A percentile compares a stretch with the other conserved stretches of the same genome.
Conservation (phyloP, 2,888 invertebrate species). For the Hermodice carunculata region DNA sequence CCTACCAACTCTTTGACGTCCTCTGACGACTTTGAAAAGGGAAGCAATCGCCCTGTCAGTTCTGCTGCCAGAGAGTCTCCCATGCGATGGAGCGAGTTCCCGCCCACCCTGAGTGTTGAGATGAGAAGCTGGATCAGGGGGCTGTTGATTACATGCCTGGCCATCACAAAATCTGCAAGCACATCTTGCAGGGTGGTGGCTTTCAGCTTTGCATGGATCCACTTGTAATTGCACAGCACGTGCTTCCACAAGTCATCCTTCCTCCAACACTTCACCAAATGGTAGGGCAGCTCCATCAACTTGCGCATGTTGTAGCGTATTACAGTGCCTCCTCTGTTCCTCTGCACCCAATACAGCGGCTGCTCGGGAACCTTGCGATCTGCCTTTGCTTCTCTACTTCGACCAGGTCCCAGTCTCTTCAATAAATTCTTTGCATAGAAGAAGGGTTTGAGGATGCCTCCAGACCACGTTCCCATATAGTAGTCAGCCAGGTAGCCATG, state of each 20-base stretch:
- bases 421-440: slow-evolving; percentile 42
- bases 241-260: slow-evolving; percentile 90
- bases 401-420: slow-evolving; percentile 33
- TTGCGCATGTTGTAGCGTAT: slow-evolving; percentile 52
- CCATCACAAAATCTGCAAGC: slow-evolving; percentile 82
- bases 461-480: slow-evolving; percentile 54
- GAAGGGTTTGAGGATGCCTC: slow-evolving; percentile 50
- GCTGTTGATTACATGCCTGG: slow-evolving; percentile 1
- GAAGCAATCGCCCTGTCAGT: slow-evolving; percentile 85
- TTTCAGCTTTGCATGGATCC: slow-evolving; percentile 93
- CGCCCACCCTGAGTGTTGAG: slow-evolving; percentile 38
- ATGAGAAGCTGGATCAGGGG: slow-evolving; percentile 28
- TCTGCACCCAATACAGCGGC: slow-evolving; percentile 39
- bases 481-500: slow-evolving; percentile 55
- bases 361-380: slow-evolving; percentile 53
- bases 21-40: background rate
- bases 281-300: slow-evolving; percentile 54
- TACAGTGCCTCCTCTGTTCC: slow-evolving; percentile 7
- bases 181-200: slow-evolving; percentile 96
- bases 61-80: slow-evolving; percentile 81
- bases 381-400: slow-evolving; percentile 38
- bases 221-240: slow-evolving; percentile 95
- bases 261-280: slow-evolving; percentile 43
- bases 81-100: slow-evolving; percentile 38
- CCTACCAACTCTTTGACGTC: slow-evolving; percentile 86